Conservation (phyloP, 2,797 vertebrate genomes). For the Netta rufina region DNA sequence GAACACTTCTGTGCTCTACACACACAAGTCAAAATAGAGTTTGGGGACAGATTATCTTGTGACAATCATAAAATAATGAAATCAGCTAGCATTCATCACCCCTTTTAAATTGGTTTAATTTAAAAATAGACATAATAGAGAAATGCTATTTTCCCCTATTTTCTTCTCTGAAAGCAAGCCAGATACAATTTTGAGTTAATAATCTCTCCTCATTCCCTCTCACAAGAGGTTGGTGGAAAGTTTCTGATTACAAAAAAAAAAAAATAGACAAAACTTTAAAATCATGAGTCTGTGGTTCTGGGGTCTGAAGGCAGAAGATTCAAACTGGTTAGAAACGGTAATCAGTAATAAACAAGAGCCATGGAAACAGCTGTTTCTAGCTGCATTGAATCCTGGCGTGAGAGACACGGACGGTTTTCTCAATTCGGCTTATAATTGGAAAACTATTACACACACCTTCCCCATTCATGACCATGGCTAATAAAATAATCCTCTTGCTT, state of each 20-base stretch:
- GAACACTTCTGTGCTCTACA: fast-evolving
- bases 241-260: background rate
- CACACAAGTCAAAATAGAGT: background rate
- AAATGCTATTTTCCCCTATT: background rate
- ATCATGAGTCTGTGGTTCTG: background rate
- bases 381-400: background rate
- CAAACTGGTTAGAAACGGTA: background rate
- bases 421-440: background rate
- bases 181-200: background rate
- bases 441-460: background rate
- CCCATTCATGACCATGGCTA: background rate
- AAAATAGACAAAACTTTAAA: background rate
- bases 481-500: background rate
- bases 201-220: background rate
- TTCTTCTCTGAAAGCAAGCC: background rate
- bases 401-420: background rate
- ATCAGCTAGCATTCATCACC: background rate
- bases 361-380: background rate
- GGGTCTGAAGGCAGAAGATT: background rate
- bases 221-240: background rate
- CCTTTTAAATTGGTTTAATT: background rate
- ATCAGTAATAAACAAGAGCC: background rate
- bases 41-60: background rate
- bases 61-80: background rate
- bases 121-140: background rate